Conservation (phyloP, 2,113 vertebrate genomes). For the Oplegnathus fasciatus region DNA sequence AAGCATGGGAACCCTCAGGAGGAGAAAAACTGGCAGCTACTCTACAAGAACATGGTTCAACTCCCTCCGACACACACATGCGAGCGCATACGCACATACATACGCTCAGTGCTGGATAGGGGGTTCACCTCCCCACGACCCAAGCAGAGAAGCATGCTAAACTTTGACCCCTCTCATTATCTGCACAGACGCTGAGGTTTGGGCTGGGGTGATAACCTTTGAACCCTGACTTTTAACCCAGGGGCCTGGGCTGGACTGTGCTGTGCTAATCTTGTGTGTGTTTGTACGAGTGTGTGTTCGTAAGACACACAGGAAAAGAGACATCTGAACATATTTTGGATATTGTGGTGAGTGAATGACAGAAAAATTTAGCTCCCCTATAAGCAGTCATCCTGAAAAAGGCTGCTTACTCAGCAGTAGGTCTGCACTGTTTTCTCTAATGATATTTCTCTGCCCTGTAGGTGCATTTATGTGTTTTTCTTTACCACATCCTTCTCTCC, state of each 20-base stretch:
- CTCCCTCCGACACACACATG: constrained; percentile 50
- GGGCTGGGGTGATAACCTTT: constrained; percentile 78
- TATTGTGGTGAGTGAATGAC: constrained; percentile 38
- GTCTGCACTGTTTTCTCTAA: constrained; percentile 9
- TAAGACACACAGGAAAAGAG: constrained; percentile 23
- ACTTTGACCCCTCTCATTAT: constrained; percentile 81
- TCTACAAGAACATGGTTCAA: constrained; percentile 65
- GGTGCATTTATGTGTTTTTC: constrained; percentile 21
- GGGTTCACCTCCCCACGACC: constrained; percentile 79
- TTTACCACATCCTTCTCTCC: constrained; percentile 44
- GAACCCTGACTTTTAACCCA: constrained; percentile 79
- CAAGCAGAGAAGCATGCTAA: constrained; percentile 67
- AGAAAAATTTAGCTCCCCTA: constrained; percentile 36
- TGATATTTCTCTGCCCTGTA: constrained; percentile 40
- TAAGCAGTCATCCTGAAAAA: constrained; percentile 30
- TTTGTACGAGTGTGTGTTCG: constrained; percentile 33
- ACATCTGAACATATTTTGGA: constrained; percentile 42
- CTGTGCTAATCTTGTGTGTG: constrained; percentile 34
- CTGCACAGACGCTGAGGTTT: constrained; percentile 75
- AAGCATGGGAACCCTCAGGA: constrained; percentile 65
- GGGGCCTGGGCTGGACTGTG: constrained; percentile 28
- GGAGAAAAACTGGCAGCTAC: constrained; percentile 62
- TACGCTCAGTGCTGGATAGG: constrained; percentile 33
- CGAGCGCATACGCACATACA: constrained; percentile 22
- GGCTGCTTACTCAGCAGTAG: constrained; percentile 35